Evolutionary conservation across 1,140 invertebrate species (phyloP).

Genomic region (Mylabris phalerata): DNA sequence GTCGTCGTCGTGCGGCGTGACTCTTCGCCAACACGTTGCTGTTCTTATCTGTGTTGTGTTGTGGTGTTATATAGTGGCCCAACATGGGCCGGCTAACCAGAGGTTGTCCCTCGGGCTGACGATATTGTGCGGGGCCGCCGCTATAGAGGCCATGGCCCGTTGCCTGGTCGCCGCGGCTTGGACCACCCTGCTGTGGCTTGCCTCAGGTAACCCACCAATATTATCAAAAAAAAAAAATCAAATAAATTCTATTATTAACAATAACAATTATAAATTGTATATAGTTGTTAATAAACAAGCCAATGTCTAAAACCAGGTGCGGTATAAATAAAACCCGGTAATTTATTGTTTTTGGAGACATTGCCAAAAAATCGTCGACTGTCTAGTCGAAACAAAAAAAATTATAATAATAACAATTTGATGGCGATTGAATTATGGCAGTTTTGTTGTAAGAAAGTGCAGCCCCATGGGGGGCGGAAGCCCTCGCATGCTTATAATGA

Average conservation of each 20-base stretch:
- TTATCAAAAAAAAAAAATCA: background rate
- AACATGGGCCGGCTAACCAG: constrained; percentile 26
- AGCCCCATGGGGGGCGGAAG: too few species aligned
- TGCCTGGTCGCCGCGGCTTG: constrained; percentile 25
- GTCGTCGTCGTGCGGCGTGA: too few species aligned
- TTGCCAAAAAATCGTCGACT: background rate
- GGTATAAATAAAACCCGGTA: constrained; percentile 12
- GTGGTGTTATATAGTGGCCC: constrained; percentile 7
- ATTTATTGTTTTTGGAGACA: background rate
- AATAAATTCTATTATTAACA: background rate
- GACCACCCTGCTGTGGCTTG: constrained; percentile 34
- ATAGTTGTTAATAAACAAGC: too few species aligned
- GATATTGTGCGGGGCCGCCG: constrained; percentile 24
- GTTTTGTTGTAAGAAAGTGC: too few species aligned
- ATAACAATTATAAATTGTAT: background rate
- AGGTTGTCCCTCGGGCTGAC: constrained; percentile 28
- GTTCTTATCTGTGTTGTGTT: constrained; percentile 4
- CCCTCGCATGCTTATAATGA: too few species aligned
- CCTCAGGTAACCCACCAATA: constrained; percentile 26
- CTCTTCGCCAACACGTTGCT: background rate
- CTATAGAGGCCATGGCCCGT: constrained; percentile 28
- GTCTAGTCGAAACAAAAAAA: too few species aligned
- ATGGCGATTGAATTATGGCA: too few species aligned
- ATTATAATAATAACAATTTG: too few species aligned
- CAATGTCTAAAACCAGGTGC: background rate